Evolutionary conservation across 2,113 vertebrate genomes (phyloP), one percentile per base, ranked within the genome.

Genomic region (Brevimyrus niger): DNA sequence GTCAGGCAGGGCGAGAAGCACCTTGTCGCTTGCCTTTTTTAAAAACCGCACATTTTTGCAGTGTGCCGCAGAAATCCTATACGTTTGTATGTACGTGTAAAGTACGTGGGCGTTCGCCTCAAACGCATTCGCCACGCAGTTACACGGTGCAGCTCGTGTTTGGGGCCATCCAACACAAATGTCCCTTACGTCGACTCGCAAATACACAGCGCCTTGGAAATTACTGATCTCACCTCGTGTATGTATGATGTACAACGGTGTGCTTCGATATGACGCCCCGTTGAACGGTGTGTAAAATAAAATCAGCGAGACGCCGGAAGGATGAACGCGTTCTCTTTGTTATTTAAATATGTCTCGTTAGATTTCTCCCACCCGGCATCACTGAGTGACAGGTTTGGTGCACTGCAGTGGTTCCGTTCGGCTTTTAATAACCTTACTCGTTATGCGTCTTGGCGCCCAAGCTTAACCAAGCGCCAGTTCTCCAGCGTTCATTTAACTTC

Each of bases 401-500:
- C 95, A 96, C 93, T 95, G 95, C 95, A 93, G 95, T 95, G 91
- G 90, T 91, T 90, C 91, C 91, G 90, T 86, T 5, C 88, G 88
- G 89, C 89, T 93, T 92, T 92, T 87, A 82, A 89, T 90, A 86
- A 85, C 80, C 87, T 86, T 53, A 69, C 44, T 61, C 90, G 90
- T 86, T 46, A 89, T 90, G 87, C 80, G 83, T 61, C 38, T 42
- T 88, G 31, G 48, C 48, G 23, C 31, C 11, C 27, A 69, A 3
- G 61, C 61, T 31, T 69, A 69, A 31, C n/a, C 61, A 31, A 69
- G 8, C 7, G 58, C 58, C 58, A n/a, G 27, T 69, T 13, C n/a
- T 4, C 73, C 35, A 7, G 35, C 19, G 21, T 47, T 47, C 38
- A 47, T 84, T 47, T 84, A 84, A 84, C 82, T 84, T 84, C 44